Evolutionary conservation across 2,888 invertebrate genomes (phyloP).

Genomic region (Ormia ochracea): DNA sequence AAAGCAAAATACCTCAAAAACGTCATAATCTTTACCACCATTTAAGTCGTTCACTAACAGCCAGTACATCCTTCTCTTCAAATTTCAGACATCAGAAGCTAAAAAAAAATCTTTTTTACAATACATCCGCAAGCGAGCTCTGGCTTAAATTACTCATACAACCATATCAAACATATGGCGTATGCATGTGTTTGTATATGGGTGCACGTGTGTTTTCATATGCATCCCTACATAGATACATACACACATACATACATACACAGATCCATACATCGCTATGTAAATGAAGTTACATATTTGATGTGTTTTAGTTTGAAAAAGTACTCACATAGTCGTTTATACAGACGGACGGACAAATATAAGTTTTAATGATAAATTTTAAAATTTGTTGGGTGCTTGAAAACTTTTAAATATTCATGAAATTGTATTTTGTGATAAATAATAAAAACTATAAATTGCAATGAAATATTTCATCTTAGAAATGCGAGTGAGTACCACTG

Average conservation of each 20-base stretch:
- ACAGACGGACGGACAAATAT: constrained; percentile 18
- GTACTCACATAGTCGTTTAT: constrained; percentile 16
- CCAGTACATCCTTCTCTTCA: constrained; percentile 11
- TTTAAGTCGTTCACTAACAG: constrained; percentile 7
- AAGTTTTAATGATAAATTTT: constrained; percentile 61
- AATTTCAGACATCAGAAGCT: constrained; percentile 24
- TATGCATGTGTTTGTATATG: no score
- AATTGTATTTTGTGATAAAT: constrained; percentile 11
- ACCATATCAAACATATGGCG: not conserved
- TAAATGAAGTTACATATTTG: no score
- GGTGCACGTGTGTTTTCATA: no score
- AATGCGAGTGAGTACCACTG: not conserved
- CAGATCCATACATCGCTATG: no score
- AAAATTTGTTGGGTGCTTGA: constrained; percentile 40
- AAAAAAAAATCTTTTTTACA: constrained; percentile 11
- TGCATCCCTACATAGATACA: no score
- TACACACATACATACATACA: not conserved
- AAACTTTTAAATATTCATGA: constrained; percentile 61
- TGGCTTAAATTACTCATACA: not conserved
- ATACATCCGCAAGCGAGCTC: not conserved
- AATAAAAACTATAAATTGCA: constrained; percentile 10
- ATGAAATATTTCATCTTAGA: not conserved
- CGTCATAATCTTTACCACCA: constrained; percentile 10
- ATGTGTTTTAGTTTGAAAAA: not conserved
- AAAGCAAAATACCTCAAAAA: constrained; percentile 6